Conservation (phyloP, 2,113 vertebrate genomes). For the Muscicapa adusta region DNA sequence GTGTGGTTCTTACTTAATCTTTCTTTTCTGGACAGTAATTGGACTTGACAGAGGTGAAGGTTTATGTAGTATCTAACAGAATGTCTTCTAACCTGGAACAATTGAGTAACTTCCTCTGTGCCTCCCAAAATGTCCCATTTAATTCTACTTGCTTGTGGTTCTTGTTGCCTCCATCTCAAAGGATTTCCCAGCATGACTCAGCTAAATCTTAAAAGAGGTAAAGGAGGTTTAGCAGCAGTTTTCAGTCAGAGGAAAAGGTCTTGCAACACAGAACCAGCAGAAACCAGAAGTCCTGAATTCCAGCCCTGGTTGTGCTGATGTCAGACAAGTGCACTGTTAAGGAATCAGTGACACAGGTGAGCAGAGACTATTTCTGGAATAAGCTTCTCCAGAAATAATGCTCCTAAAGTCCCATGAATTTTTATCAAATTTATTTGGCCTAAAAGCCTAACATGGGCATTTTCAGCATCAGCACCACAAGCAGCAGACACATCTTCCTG, state of each 20-base stretch:
- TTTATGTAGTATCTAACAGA: neutral
- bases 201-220: neutral
- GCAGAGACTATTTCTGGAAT: neutral
- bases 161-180: neutral
- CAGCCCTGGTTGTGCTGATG: neutral
- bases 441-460: neutral
- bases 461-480: neutral
- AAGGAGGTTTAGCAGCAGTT: neutral
- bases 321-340: neutral
- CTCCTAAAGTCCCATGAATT: neutral
- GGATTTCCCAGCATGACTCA: neutral
- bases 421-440: neutral
- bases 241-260: neutral
- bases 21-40: neutral
- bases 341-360: neutral
- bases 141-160: slow-evolving; percentile 1
- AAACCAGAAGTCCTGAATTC: neutral
- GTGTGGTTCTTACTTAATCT: neutral
- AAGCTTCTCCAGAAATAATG: neutral
- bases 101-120: neutral
- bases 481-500: neutral
- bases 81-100: neutral
- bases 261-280: neutral
- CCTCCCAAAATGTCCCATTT: neutral
- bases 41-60: neutral